Conservation (phyloP, 2,797 vertebrate genomes). For the Leptoclinus maculatus region DNA sequence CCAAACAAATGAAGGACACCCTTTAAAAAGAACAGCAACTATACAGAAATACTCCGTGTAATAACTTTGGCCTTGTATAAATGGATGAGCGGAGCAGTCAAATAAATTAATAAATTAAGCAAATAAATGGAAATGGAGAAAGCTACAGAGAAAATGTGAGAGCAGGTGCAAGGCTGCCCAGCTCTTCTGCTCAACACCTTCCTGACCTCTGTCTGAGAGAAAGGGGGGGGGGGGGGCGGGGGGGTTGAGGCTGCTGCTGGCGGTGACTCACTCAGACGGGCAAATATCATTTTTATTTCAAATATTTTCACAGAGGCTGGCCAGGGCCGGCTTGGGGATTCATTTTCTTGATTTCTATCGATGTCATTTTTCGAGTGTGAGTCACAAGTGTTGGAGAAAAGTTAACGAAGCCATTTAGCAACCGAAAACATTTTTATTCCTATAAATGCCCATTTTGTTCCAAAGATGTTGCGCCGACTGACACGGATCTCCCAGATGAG, state of each 20-base stretch:
- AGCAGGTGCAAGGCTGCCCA: conserved; percentile 65
- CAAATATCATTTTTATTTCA: conserved; percentile 45
- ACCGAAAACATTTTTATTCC: background rate
- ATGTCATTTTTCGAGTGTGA: background rate
- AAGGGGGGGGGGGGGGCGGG: background rate
- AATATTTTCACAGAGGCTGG: conserved; percentile 24
- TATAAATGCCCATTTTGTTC: background rate
- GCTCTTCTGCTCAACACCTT: conserved; percentile 61
- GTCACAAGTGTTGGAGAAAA: conserved; percentile 9
- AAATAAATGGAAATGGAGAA: conserved; percentile 54
- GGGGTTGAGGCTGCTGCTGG: background rate
- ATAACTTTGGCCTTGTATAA: conserved; percentile 20
- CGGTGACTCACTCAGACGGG: conserved; percentile 54
- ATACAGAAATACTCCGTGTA: conserved; percentile 1
- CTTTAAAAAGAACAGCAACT: conserved; percentile 17
- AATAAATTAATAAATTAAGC: conserved; percentile 23
- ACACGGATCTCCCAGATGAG: background rate
- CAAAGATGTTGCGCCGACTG: background rate
- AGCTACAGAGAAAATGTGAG: conserved; percentile 40
- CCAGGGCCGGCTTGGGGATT: background rate
- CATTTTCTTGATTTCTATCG: background rate
- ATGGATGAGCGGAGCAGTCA: background rate
- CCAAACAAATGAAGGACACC: background rate
- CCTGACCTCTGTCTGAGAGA: conserved; percentile 61
- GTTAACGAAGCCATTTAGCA: background rate